Percentiles rank a stretch among this genome's conserved stretches.
Conservation (phyloP, 2,797 vertebrate species). For the Falco naumanni region DNA sequence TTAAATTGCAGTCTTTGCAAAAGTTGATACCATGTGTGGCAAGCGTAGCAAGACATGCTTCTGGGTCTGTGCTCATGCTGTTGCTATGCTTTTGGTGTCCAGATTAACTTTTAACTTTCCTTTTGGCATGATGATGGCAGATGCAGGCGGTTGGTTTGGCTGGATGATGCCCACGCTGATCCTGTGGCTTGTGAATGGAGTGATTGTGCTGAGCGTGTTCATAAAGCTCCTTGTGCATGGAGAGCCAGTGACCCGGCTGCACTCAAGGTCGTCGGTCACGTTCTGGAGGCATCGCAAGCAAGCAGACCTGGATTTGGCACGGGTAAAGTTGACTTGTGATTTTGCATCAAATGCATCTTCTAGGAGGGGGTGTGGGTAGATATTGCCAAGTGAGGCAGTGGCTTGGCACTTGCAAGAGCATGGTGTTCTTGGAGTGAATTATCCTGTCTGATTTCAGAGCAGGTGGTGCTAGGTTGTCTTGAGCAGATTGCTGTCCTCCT, state of each 20-base stretch:
- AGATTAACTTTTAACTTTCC: not conserved
- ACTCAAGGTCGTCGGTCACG: conserved; percentile 91
- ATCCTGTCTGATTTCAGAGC: not conserved
- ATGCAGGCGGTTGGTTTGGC: conserved; percentile 86
- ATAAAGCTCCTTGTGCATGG: conserved; percentile 93
- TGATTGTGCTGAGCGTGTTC: conserved; percentile 94
- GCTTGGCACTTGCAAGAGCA: not conserved
- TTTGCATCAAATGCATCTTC: not conserved
- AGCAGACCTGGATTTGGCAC: conserved; percentile 90
- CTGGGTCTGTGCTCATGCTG: rapidly evolving
- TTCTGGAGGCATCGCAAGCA: conserved; percentile 99
- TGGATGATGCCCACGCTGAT: conserved; percentile 95
- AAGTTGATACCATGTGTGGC: not conserved
- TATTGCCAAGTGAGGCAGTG: not conserved
- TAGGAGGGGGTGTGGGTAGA: not conserved
- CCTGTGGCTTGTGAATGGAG: conserved; percentile 92
- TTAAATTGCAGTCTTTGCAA: not conserved
- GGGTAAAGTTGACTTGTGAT: conserved; percentile 75
- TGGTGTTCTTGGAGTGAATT: not conserved
- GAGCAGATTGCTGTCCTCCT: not conserved
- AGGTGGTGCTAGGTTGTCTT: not conserved
- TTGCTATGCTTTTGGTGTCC: not conserved
- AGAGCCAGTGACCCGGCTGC: conserved; percentile 92
- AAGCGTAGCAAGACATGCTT: not conserved
- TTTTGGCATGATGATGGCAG: not conserved